Base-by-base conservation (phyloP, 2,113 vertebrate species). In the Phylloscopus trochilus region DNA sequence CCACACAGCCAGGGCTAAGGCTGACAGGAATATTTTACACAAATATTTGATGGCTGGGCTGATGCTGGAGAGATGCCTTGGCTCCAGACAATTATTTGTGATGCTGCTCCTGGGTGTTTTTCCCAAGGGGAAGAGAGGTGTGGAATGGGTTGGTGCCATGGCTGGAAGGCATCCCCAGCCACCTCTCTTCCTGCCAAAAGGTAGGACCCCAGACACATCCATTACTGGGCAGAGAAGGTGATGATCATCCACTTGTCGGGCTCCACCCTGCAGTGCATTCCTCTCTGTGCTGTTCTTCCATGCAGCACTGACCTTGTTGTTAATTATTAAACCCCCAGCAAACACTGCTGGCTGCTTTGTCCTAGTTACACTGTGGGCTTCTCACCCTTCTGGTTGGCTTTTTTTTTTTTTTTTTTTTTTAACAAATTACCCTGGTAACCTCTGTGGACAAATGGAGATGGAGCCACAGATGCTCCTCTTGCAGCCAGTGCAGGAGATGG, bases 311-410 rank as follows among this genome's bases (percentile, higher is more conserved):
- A 95, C 92, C 94, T 94, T 92, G 93, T 88, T 93, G 95, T 96
- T 96, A 96, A 96, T 96, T 94, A 96, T 97, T 97, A 95, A 97
- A 92, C 90, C 82, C 93, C 83, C 76, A 72, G 93, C 90, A 97
- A 96, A 95, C 92, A 84, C 64, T 30, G 76, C 79, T 91, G 4
- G 0, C 33, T 78, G 89, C 83, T 95, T 72, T 84, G 92, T 59
- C 93, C 95, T 90, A 94, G 79, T 88, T 96, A 95, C 51, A 3
- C 91, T 2, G 31, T 83, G 91, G 81, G 84, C 78, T 93, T 85
- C 92, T 95, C 10, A 1, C 43, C 46, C 44, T 76, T 87, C 35
- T 44, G 56, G 22, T 24, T 75, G 31, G 10, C 1, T 22, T 37
- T 52, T n/a, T 26, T 18, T 28, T 21, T 51, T n/a, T 26, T 18